Percentiles rank a stretch among this genome's conserved stretches.
Evolutionary conservation across 1,140 invertebrate genomes (phyloP).

Genomic region (Drosophila trapezifrons): DNA sequence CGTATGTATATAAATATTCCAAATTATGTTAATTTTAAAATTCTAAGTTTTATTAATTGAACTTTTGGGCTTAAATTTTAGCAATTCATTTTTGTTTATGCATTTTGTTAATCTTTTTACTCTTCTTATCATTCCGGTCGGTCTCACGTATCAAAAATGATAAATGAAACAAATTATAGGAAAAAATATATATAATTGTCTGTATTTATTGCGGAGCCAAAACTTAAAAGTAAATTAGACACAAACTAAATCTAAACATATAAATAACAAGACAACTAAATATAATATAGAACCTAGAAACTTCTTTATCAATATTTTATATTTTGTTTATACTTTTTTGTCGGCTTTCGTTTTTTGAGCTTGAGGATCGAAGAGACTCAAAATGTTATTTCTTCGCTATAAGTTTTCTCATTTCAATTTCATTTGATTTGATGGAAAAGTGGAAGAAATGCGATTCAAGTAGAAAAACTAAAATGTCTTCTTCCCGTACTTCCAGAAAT

Average conservation of each 20-base stretch:
- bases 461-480: constrained; percentile 70
- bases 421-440: constrained; percentile 35
- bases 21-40: constrained; percentile 76
- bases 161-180: constrained; percentile 44
- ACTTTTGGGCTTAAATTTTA: constrained; percentile 76
- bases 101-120: constrained; percentile 26
- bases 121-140: constrained; percentile 24
- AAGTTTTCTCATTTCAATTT: constrained; percentile 19
- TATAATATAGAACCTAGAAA: constrained; percentile 56
- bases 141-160: constrained; percentile 23
- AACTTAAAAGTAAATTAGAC: constrained; percentile 63
- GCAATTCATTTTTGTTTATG: constrained; percentile 48
- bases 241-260: constrained; percentile 48
- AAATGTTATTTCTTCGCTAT: constrained; percentile 27
- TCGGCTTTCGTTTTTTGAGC: constrained; percentile 31
- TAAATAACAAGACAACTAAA: constrained; percentile 62
- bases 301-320: constrained; percentile 15
- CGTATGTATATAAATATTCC: constrained; percentile 70
- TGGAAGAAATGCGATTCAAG: constrained; percentile 81
- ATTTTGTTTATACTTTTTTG: constrained; percentile 7
- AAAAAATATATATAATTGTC: constrained; percentile 47
- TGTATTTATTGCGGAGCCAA: constrained; percentile 64
- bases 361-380: constrained; percentile 43
- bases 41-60: constrained; percentile 81
- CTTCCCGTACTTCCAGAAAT: constrained; percentile 21